phyloP scores from a whole-genome alignment of 2,888 invertebrate genomes.

The Nephrocerus scutellatus region DNA sequence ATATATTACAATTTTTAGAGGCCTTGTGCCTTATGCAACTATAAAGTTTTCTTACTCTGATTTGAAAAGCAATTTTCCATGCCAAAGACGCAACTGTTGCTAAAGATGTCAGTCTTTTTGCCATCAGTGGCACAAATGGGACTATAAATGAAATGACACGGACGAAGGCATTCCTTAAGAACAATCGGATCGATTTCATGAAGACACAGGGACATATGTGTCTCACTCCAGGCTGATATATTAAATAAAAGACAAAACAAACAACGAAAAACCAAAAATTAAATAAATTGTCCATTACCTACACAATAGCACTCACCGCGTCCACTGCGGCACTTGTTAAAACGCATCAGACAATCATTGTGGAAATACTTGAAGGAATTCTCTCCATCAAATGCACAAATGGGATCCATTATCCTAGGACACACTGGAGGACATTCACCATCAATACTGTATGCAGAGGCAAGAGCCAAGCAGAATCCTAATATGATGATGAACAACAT shows the following conservation, averaged over 20 bases:
- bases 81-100: constrained; percentile 28
- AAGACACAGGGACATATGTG: constrained; percentile 29
- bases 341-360: constrained; percentile 28
- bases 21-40: too few species aligned
- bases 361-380: constrained; percentile 25
- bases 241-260: constrained; percentile 4
- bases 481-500: too few species aligned
- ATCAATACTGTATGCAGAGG: too few species aligned
- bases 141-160: constrained; percentile 29
- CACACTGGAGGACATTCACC: constrained; percentile 23
- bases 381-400: constrained; percentile 25
- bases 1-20: too few species aligned
- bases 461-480: too few species aligned
- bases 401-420: constrained; percentile 26
- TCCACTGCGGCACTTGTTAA: constrained; percentile 25
- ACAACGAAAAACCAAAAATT: background rate
- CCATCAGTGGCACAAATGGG: constrained; percentile 30
- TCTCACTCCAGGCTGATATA: constrained; percentile 25
- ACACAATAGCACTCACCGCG: constrained; percentile 18
- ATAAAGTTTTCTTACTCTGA: constrained; percentile 26
- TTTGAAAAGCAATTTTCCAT: constrained; percentile 30
- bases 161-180: constrained; percentile 25
- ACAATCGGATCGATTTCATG: constrained; percentile 25
- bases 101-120: constrained; percentile 24
- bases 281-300: background rate